Conservation (phyloP, 2,888 invertebrate genomes). For the Blera fallax region DNA sequence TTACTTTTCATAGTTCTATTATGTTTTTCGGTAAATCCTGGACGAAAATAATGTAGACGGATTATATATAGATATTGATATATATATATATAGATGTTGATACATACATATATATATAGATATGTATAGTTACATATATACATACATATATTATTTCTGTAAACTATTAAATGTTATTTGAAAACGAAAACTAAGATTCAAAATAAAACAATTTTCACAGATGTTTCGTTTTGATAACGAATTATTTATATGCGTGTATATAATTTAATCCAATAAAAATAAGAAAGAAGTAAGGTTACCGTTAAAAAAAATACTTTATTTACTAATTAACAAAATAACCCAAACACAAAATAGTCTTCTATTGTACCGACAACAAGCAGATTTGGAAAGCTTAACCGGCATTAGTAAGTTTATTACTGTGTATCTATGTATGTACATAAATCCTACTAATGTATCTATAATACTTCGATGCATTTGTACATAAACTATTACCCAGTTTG, state of each 20-base stretch:
- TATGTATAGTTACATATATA: background rate
- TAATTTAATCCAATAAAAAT: constrained; percentile 51
- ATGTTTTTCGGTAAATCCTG: constrained; percentile 16
- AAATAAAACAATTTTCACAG: background rate
- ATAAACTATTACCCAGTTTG: too few species aligned
- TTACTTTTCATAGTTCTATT: background rate
- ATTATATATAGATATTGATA: background rate
- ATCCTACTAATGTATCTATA: too few species aligned
- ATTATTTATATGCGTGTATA: constrained; percentile 51
- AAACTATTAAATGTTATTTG: constrained; percentile 41
- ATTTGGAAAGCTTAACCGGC: too few species aligned
- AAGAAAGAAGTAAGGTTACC: constrained; percentile 13
- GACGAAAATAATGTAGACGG: background rate
- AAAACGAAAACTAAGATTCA: constrained; percentile 21
- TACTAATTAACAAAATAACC: background rate
- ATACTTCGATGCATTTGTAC: too few species aligned
- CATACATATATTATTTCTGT: constrained; percentile 8
- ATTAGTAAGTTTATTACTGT: too few species aligned
- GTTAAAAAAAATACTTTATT: background rate
- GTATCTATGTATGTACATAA: too few species aligned
- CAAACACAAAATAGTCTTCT: too few species aligned
- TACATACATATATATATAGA: background rate
- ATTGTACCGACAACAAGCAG: too few species aligned
- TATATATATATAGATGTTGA: background rate
- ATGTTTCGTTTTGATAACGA: constrained; percentile 40